Conservation (phyloP, 1,140 invertebrate genomes). For the Drosophila nigrodunni region DNA sequence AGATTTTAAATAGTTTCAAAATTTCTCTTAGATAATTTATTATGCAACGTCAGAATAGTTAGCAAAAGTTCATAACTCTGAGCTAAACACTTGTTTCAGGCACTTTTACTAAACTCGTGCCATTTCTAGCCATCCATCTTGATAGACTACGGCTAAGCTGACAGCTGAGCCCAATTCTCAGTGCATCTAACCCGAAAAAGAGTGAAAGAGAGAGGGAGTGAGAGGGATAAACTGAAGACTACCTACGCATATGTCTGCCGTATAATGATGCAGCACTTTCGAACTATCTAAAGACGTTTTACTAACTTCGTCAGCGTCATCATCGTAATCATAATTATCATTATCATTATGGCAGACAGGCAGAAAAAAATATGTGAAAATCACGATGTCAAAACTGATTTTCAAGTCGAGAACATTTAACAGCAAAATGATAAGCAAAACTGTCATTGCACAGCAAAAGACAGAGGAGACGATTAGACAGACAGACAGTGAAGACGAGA, state of each 20-base stretch:
- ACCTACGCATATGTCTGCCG: conserved; percentile 2
- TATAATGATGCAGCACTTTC: conserved; percentile 42
- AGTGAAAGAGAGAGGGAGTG: background rate
- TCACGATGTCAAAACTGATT: conserved; percentile 49
- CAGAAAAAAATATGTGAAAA: conserved; percentile 42
- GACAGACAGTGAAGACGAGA: conserved; percentile 4
- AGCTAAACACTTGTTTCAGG: conserved; percentile 10
- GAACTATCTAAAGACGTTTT: conserved; percentile 33
- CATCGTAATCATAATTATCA: too few relatives aligned
- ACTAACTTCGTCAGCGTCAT: too few relatives aligned
- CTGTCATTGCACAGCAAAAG: conserved; percentile 56
- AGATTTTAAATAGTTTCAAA: too few relatives aligned
- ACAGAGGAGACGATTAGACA: conserved; percentile 6
- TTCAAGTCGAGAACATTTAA: conserved; percentile 53
- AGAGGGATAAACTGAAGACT: background rate
- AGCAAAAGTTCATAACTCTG: background rate
- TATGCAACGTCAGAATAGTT: background rate
- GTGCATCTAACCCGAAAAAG: background rate
- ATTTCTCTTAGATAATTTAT: too few relatives aligned
- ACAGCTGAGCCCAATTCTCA: conserved; percentile 27
- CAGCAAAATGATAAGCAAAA: conserved; percentile 78
- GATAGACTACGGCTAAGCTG: conserved; percentile 21
- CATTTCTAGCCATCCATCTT: conserved; percentile 36
- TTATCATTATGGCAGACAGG: conserved; percentile 18
- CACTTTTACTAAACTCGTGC: conserved; percentile 4